Evolutionary conservation across 2,797 vertebrate genomes (phyloP).

Genomic region (Poeciliopsis infans): DNA sequence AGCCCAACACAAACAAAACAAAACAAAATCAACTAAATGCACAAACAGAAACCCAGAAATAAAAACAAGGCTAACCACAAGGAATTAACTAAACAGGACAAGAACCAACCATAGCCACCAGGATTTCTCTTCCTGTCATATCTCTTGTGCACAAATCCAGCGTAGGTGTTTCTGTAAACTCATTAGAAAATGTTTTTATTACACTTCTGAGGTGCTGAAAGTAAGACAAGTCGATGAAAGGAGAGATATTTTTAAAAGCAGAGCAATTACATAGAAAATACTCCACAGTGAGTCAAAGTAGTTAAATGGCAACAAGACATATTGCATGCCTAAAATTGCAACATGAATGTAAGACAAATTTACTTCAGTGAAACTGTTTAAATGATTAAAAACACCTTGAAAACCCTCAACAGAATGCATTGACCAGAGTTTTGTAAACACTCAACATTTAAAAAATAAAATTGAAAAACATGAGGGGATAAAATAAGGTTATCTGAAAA

Average conservation of each 20-base stretch:
- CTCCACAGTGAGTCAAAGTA: neutral
- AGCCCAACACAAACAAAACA: neutral
- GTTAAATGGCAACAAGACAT: neutral
- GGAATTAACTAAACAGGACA: neutral
- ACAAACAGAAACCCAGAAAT: neutral
- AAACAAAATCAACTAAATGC: neutral
- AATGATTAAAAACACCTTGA: neutral
- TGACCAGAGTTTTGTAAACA: neutral
- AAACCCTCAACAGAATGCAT: neutral
- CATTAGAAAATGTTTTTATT: neutral
- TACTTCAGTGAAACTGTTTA: neutral
- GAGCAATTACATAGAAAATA: neutral
- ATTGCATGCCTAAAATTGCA: neutral
- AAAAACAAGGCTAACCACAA: neutral
- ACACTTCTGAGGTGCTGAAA: neutral
- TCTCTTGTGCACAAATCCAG: neutral
- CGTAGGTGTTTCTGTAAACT: neutral
- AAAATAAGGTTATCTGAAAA: neutral
- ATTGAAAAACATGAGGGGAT: neutral
- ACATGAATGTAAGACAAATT: neutral
- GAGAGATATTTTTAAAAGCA: constrained; percentile 1
- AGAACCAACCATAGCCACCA: neutral
- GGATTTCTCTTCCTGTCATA: no score
- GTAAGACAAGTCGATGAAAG: neutral
- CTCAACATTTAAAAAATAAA: neutral